Percentiles rank a stretch among this genome's conserved stretches.
phyloP scores from a whole-genome alignment of 2,888 invertebrate genomes.

The Apodemia mormo region DNA sequence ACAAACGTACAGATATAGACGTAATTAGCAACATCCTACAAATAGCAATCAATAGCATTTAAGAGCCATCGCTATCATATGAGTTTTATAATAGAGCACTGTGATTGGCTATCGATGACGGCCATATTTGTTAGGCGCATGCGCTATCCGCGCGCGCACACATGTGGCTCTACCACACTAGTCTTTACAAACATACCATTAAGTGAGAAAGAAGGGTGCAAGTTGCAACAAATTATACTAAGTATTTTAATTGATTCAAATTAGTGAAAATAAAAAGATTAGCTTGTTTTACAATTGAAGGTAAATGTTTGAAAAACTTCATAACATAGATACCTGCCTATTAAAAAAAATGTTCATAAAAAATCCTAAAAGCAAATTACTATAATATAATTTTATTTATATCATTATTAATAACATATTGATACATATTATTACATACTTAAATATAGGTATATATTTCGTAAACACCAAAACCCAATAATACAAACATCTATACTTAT shows the following conservation, averaged over 20 bases:
- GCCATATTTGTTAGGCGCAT: slow-evolving; percentile 77
- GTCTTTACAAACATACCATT: slow-evolving; percentile 31
- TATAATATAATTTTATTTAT: too few species aligned
- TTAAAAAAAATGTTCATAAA: too few species aligned
- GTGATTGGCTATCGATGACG: slow-evolving; percentile 64
- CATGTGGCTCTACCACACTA: slow-evolving; percentile 51
- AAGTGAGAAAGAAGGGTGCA: slow-evolving; percentile 24
- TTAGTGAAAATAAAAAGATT: background rate
- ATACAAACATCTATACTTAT: too few species aligned
- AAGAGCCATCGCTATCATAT: slow-evolving; percentile 59
- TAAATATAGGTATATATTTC: too few species aligned
- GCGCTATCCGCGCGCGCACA: slow-evolving; percentile 58
- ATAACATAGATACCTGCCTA: too few species aligned
- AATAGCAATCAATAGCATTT: slow-evolving; percentile 66
- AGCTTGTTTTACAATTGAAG: too few species aligned
- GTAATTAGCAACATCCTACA: slow-evolving; percentile 37
- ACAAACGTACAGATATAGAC: slow-evolving; percentile 13
- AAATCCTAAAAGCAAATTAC: too few species aligned
- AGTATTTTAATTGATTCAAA: background rate
- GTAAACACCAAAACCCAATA: too few species aligned
- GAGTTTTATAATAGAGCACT: slow-evolving; percentile 48
- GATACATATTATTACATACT: too few species aligned
- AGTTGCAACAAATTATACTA: background rate
- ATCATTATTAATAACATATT: too few species aligned
- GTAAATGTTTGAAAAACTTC: too few species aligned